phyloP scores from a whole-genome alignment of 1,140 invertebrate species.

The Magallana angulata region DNA sequence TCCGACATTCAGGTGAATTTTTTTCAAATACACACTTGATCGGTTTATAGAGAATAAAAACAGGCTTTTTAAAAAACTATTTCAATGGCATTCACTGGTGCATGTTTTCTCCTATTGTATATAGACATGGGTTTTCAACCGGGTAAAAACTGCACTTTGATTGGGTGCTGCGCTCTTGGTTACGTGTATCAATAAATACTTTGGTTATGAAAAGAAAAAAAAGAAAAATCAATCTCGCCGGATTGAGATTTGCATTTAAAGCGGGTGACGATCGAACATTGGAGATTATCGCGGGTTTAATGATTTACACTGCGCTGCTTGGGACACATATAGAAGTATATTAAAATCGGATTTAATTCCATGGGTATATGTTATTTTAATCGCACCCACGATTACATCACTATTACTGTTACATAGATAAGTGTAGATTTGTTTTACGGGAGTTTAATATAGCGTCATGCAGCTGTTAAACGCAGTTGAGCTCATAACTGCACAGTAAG shows the following conservation, averaged over 20 bases:
- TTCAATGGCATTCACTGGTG: background rate
- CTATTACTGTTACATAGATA: too few relatives aligned
- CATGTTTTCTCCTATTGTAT: background rate
- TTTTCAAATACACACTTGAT: background rate
- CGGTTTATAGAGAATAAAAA: background rate
- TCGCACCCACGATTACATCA: too few relatives aligned
- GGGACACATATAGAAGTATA: too few relatives aligned
- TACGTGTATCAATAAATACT: background rate
- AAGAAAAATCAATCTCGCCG: conserved; percentile 13
- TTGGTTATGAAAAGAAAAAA: background rate
- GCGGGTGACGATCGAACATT: background rate
- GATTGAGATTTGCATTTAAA: background rate
- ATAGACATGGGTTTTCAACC: background rate
- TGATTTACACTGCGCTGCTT: background rate
- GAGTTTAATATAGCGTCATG: too few relatives aligned
- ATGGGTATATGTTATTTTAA: too few relatives aligned
- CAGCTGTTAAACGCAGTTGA: too few relatives aligned
- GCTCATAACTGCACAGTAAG: too few relatives aligned
- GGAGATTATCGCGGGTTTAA: conserved; percentile 4
- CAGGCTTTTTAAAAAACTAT: conserved; percentile 4
- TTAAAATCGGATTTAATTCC: too few relatives aligned
- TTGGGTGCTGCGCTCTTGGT: conserved; percentile 21
- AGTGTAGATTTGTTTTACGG: too few relatives aligned
- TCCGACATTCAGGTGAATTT: conserved; percentile 8
- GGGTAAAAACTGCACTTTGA: conserved; percentile 5